Evolutionary conservation across 1,140 invertebrate genomes (phyloP).

Genomic region (Amyelois transitella): DNA sequence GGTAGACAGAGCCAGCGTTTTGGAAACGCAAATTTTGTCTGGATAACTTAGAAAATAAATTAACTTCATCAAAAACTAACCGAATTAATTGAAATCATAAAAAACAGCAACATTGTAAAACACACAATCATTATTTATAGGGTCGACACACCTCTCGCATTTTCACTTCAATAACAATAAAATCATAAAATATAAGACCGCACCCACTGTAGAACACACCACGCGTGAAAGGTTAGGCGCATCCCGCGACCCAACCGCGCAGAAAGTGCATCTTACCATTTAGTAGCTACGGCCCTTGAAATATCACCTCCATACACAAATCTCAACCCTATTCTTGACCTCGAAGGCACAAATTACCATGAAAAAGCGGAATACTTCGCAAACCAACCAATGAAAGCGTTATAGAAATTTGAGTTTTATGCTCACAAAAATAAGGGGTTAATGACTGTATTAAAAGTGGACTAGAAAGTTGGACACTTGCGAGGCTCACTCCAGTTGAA

Average conservation of each 20-base stretch:
- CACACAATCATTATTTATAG: not conserved
- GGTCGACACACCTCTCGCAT: not conserved
- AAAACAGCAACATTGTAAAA: not conserved
- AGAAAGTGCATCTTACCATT: slow-evolving; percentile 50
- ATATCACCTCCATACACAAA: slow-evolving; percentile 6
- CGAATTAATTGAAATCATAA: too few relatives aligned
- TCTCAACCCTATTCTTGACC: slow-evolving; percentile 23
- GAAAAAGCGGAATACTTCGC: slow-evolving; percentile 11
- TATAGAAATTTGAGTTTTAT: slow-evolving; percentile 35
- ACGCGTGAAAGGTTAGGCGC: slow-evolving; percentile 63
- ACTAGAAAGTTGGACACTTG: slow-evolving; percentile 58
- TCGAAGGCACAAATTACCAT: slow-evolving; percentile 17
- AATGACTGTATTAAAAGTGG: slow-evolving; percentile 12
- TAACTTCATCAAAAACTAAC: too few relatives aligned
- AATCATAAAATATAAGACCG: slow-evolving; percentile 30
- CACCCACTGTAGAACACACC: slow-evolving; percentile 48
- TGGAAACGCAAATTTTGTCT: too few relatives aligned
- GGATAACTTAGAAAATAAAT: too few relatives aligned
- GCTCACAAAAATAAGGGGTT: slow-evolving; percentile 21
- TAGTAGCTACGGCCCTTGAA: slow-evolving; percentile 20
- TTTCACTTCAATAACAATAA: slow-evolving; percentile 8
- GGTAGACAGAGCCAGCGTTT: too few relatives aligned
- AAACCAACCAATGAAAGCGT: slow-evolving; percentile 23
- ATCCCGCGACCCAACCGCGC: slow-evolving; percentile 52
- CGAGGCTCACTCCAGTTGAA: slow-evolving; percentile 33